Base-by-base conservation (phyloP, 2,888 invertebrate genomes). In the Andrena chrysosceles region DNA sequence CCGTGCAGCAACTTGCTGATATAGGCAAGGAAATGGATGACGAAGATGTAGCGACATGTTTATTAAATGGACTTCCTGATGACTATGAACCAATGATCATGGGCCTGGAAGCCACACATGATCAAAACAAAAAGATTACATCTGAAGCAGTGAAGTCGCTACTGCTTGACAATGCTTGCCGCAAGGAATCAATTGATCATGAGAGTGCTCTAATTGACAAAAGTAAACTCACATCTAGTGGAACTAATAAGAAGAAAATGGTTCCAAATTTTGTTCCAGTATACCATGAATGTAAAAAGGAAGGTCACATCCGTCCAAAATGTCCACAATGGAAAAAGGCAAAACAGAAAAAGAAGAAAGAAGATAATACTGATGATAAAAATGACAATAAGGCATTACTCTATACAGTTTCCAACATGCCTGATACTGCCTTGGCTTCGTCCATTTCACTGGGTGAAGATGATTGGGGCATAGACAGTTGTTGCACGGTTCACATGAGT, bases 21-120 rank as follows among this genome's bases (percentile, higher is more conserved):
- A 29, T 60, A 16, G 60, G 7, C 16, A 29, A 31, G 5, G 16
- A 16, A 3, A 31, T 60, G 29, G 60, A 60, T 31, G 29, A 60
- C 2, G 60, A 60, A 29, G 31, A 60, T 6, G 29, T 29, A 13
- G 60, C 60, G 10, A 31, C 29, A 16, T 16, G 29, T n/a, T 31
- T 60, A 31, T 29, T 29, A 2, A n/a, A 13, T 29, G 29, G 13
- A 29, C 13, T 59, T 13, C 59, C 59, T 26, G 26, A 20, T 2
- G 26, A 26, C 8, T 29, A 59, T 26, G 59, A 26, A 26, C 29
- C 59, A 10, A 8, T 59, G 26, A 26, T 59, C 5, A 59, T 59
- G 59, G 59, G 59, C 23, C 23, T 59, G 8, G 59, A 60, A 29
- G 60, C 60, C 16, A 60, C 60, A 2, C 29, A 60, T 23, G 60